Evolutionary conservation across 2,113 vertebrate genomes (phyloP).

Genomic region (Albula goreensis): DNA sequence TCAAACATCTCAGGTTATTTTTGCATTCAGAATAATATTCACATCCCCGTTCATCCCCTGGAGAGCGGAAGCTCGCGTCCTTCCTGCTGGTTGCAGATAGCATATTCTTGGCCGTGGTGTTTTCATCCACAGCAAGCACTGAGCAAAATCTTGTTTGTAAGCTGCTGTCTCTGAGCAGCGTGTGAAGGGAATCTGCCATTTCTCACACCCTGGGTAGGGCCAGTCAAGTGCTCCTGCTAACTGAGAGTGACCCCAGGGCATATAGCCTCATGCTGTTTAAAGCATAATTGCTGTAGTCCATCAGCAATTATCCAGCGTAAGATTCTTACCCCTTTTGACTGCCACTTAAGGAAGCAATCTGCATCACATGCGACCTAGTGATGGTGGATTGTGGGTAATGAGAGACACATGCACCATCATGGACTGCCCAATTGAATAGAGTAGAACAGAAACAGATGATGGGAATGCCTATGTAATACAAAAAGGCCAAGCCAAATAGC

Average conservation of each 20-base stretch:
- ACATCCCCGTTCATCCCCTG: not conserved
- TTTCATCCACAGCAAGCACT: not conserved
- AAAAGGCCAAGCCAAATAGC: not conserved
- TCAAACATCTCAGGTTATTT: slow-evolving; percentile 33
- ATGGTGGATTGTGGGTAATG: slow-evolving; percentile 14
- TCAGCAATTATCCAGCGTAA: slow-evolving; percentile 20
- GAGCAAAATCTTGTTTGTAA: not conserved
- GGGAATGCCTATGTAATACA: not conserved
- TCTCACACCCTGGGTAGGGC: not conserved
- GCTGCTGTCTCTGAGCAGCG: not conserved
- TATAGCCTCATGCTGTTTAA: not conserved
- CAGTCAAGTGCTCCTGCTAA: too few relatives aligned
- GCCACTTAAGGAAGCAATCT: slow-evolving; percentile 23
- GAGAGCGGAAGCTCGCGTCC: not conserved
- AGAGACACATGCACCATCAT: slow-evolving; percentile 10
- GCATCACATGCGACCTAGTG: not conserved
- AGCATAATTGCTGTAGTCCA: not conserved
- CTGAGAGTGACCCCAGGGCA: not conserved
- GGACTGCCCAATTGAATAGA: not conserved
- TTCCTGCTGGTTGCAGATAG: slow-evolving; percentile 4
- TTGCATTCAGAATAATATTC: slow-evolving; percentile 29
- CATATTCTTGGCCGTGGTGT: not conserved
- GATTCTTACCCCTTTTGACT: slow-evolving; percentile 5
- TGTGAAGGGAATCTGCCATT: not conserved
- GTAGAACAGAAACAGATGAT: not conserved